A percentile compares a stretch with the other conserved stretches of the same genome.
Conservation (phyloP, 2,113 vertebrate species). For the Pachypanchax playfairii region DNA sequence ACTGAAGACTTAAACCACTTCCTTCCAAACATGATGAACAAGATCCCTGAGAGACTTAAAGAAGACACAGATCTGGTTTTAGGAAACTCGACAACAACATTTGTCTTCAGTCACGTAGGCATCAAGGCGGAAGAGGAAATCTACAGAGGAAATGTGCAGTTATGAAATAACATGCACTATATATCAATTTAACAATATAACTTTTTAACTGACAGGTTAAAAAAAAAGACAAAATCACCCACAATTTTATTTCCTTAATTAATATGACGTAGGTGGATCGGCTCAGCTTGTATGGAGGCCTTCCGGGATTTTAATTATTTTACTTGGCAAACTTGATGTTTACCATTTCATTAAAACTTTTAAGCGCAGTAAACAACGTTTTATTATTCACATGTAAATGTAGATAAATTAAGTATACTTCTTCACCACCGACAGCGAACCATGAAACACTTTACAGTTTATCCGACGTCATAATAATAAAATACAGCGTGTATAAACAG, state of each 20-base stretch:
- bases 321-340: constrained; percentile 6
- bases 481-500: neutral
- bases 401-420: neutral
- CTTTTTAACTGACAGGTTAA: neutral
- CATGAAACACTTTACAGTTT: neutral
- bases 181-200: neutral
- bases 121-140: neutral
- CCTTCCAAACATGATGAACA: constrained; percentile 55
- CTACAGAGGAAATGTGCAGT: neutral
- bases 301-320: constrained; percentile 32
- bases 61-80: neutral
- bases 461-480: neutral
- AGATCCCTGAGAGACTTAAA: constrained; percentile 23
- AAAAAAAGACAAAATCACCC: neutral
- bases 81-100: neutral
- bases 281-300: neutral
- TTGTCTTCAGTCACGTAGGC: neutral
- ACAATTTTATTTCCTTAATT: neutral
- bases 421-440: neutral
- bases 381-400: rapidly evolving
- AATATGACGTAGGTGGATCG: neutral
- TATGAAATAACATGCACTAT: neutral
- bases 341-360: neutral
- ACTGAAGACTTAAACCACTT: constrained; percentile 41
- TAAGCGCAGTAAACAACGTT: neutral